phyloP scores from a whole-genome alignment of 2,113 vertebrate species.

The Budorcas taxicolor region DNA sequence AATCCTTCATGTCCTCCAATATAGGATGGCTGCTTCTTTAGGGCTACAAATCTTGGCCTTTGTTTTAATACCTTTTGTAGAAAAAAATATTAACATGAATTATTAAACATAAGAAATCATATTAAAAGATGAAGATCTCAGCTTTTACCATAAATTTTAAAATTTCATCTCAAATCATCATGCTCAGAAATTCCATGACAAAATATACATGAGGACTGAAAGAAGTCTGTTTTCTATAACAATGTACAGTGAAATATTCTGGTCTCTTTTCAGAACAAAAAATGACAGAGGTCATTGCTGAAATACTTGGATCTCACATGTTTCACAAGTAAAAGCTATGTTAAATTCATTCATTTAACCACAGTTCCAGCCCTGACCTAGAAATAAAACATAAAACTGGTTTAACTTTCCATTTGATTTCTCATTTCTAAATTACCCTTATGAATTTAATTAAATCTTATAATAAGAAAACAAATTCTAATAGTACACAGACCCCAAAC shows the following conservation, averaged over 20 bases:
- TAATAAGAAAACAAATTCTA: neutral
- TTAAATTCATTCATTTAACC: neutral
- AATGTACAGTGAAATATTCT: neutral
- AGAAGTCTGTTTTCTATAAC: neutral
- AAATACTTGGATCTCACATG: neutral
- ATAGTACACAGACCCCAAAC: neutral
- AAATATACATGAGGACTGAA: neutral
- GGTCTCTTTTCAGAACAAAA: neutral
- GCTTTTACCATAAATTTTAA: slow-evolving; percentile 5
- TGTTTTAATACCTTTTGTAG: slow-evolving; percentile 90
- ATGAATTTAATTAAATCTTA: slow-evolving; percentile 5
- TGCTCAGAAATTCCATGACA: neutral
- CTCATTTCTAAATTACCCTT: slow-evolving; percentile 6
- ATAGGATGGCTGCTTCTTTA: slow-evolving; percentile 95
- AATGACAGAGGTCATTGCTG: neutral
- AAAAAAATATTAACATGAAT: slow-evolving; percentile 40
- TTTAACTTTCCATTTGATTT: neutral
- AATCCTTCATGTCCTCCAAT: slow-evolving; percentile 90
- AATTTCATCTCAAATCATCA: slow-evolving; percentile 14
- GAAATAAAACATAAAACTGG: slow-evolving; percentile 10
- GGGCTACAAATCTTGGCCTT: slow-evolving; percentile 93
- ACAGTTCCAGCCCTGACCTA: neutral
- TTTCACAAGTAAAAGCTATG: neutral
- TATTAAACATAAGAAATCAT: slow-evolving; percentile 29
- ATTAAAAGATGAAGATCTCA: neutral